Conservation (phyloP, 2,888 invertebrate species). For the Tipula helvola region DNA sequence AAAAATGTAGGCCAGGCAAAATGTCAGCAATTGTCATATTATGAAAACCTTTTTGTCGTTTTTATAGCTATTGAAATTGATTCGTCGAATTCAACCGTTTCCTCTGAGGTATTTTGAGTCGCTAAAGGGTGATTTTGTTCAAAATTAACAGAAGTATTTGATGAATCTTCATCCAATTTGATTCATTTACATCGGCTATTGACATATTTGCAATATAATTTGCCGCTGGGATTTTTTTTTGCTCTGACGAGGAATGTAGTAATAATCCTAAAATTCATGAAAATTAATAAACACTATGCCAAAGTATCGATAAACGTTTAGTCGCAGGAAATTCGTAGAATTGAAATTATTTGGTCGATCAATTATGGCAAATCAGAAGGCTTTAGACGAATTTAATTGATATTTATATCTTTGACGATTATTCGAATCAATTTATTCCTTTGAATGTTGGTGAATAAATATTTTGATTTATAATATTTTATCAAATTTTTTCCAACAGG, state of each 20-base stretch:
- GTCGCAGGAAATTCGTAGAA: background rate
- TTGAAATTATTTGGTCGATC: too few species aligned
- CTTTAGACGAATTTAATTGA: background rate
- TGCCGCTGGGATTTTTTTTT: constrained; percentile 8
- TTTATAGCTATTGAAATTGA: background rate
- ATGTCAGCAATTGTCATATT: background rate
- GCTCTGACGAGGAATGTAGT: constrained; percentile 4
- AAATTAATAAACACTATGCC: background rate
- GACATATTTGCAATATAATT: background rate
- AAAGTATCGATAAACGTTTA: background rate
- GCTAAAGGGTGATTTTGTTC: background rate
- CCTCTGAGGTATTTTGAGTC: background rate
- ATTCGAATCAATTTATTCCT: background rate
- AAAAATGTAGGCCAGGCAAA: background rate
- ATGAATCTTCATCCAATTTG: background rate
- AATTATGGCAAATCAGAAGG: background rate
- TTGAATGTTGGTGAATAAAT: background rate
- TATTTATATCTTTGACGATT: background rate
- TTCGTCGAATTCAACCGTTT: background rate
- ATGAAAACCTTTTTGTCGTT: background rate
- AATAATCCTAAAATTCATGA: background rate
- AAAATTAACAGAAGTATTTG: background rate
- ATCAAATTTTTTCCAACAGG: too few species aligned
- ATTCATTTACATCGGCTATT: background rate
- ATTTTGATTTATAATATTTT: too few species aligned